Base-by-base conservation (phyloP, 1,140 invertebrate species). In the Maconellicoccus hirsutus region DNA sequence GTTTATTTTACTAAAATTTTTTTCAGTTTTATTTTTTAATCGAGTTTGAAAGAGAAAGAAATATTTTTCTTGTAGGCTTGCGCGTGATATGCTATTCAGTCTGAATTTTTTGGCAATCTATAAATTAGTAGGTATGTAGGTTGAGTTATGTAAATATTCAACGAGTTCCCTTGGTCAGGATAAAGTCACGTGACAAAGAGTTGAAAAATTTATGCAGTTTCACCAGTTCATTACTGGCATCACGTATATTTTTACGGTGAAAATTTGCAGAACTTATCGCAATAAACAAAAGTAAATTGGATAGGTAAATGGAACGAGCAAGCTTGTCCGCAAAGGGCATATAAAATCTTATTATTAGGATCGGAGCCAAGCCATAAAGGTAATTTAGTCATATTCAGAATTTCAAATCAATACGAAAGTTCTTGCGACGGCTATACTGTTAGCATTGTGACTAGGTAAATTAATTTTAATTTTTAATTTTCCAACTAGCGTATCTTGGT, bases 381-480 rank as follows among this genome's bases (percentile, higher is more conserved):
- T 52, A 52, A 52, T 52, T 52, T 52, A 19, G 42, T 52, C n/a
- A 52, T 52, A 52, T 52, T 52, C n/a, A 52, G 42, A 52, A 52
- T 52, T 52, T 52, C 6, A 52, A 52, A 52, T 52, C 42, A 52
- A 52, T 52, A 19, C 42, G 42, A 52, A 52, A 16, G 6, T 52
- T 2, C n/a, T 52, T 16, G 42, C 42, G 3, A 14, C 16, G 42
- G 2, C 10, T 52, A 52, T 16, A 3, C n/a, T 4, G 29, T 33
- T 33, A 12, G 29, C 12, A 33, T 33, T 16, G 6, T 16, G n/a
- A 52, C 42, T 52, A 3, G 29, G 42, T 52, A 16, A 52, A 52
- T 52, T 52, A 19, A 52, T 52, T 52, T 52, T 52, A 52, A 52
- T 52, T 16, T 8, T 52, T 52, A 52, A 52, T 52, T 52, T 52